Percentiles rank a stretch among this genome's conserved stretches.
These are phyloP conservation scores for Odontesthes bonariensis DNA, from an alignment of 2,113 vertebrate genomes.

Conservation along the genomic window DNA sequence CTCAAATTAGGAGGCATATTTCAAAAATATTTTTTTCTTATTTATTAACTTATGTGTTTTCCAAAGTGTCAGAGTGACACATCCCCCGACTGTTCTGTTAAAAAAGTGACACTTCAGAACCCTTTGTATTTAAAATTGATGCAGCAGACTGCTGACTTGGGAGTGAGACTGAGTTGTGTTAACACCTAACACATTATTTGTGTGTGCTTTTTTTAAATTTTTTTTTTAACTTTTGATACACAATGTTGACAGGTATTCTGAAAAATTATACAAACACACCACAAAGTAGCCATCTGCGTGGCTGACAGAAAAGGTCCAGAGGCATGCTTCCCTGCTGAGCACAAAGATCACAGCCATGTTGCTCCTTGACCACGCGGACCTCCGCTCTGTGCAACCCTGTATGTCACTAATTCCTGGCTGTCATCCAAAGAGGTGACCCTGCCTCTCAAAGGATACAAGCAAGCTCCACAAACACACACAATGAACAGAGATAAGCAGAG, in stretches of 20 bases:
- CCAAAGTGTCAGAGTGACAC: no score
- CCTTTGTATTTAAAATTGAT: no score
- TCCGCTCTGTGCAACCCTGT: constrained; percentile 23
- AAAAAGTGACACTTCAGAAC: no score
- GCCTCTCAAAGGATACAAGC: constrained; percentile 45
- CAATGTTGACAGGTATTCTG: constrained; percentile 2
- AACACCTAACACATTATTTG: no score
- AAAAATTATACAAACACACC: constrained; percentile 33
- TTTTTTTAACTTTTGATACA: background rate
- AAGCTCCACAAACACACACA: constrained; percentile 36
- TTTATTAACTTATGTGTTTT: no score
- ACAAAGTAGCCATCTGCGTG: constrained; percentile 54
- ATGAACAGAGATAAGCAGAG: constrained; percentile 56
- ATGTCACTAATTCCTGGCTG: constrained; percentile 51
- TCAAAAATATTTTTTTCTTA: no score
- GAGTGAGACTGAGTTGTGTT: no score
- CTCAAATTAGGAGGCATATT: no score
- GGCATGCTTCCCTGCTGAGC: constrained; percentile 44
- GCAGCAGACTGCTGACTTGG: no score
- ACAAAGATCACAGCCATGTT: constrained; percentile 49
- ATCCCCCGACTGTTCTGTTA: no score
- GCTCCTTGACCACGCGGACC: constrained; percentile 47
- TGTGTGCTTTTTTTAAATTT: background rate
- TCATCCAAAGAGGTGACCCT: constrained; percentile 50
- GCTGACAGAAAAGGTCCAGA: constrained; percentile 49